phyloP scores from a whole-genome alignment of 2,113 vertebrate genomes.

The Piliocolobus tephrosceles region DNA sequence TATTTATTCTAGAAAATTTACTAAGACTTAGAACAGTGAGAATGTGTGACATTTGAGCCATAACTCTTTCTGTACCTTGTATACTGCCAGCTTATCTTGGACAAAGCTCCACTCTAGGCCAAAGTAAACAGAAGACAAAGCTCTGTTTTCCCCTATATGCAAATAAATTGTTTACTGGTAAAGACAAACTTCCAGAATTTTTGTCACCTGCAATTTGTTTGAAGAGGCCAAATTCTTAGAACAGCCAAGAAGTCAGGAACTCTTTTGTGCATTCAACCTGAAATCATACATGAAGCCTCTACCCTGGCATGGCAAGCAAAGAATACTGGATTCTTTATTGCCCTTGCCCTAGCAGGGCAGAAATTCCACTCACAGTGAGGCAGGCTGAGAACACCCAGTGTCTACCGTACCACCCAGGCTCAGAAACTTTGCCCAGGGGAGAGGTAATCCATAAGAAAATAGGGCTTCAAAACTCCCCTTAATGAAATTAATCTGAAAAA shows the following conservation, averaged over 20 bases:
- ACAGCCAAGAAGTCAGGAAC: not conserved
- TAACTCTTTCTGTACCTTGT: not conserved
- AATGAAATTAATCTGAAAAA: not conserved
- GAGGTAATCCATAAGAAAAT: not conserved
- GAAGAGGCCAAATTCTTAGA: not conserved
- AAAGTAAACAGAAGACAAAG: not conserved
- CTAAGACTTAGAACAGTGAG: not conserved
- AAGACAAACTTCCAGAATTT: not conserved
- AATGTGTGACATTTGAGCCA: not conserved
- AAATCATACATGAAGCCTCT: not conserved
- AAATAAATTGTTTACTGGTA: not conserved
- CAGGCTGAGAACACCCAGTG: not conserved
- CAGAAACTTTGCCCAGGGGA: not conserved
- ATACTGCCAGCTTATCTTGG: not conserved
- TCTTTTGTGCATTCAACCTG: not conserved
- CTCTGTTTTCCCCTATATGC: not conserved
- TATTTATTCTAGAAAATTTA: not conserved
- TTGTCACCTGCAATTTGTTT: not conserved
- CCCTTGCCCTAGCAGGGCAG: not conserved
- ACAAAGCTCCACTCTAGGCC: not conserved
- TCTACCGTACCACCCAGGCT: not conserved
- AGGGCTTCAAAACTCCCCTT: not conserved
- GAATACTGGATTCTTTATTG: too few species aligned
- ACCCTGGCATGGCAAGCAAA: not conserved
- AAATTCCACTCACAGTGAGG: not conserved